These are phyloP conservation scores for Stichodactyla mertensii DNA, from an alignment of 64 coral and sea anemone genomes.

Conservation along the genomic window DNA sequence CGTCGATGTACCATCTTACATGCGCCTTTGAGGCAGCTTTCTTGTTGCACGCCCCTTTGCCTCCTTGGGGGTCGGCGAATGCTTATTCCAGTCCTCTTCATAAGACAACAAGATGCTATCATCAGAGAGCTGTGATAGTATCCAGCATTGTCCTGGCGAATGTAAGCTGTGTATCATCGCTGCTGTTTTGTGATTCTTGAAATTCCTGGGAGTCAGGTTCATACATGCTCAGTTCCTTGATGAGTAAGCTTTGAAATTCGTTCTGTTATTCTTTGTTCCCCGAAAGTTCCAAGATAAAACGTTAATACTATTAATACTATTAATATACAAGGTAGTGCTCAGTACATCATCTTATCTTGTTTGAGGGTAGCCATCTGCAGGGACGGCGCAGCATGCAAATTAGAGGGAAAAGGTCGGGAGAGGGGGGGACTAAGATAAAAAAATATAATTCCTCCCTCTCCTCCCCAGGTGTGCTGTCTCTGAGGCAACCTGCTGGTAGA, in stretches of 20 bases:
- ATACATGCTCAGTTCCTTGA: conserved; percentile 23
- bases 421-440: too few species aligned
- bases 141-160: background rate
- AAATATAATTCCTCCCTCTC: too few species aligned
- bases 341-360: too few species aligned
- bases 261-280: background rate
- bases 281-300: background rate
- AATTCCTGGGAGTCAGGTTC: conserved; percentile 28
- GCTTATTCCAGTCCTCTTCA: conserved; percentile 27
- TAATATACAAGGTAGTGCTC: too few species aligned
- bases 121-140: background rate
- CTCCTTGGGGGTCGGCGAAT: conserved; percentile 30
- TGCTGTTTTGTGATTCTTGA: conserved; percentile 23
- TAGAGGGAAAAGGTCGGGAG: too few species aligned
- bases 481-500: too few species aligned
- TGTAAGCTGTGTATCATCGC: background rate
- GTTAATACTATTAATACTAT: too few species aligned
- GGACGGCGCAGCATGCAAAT: too few species aligned
- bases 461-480: too few species aligned
- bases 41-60: conserved; percentile 7
- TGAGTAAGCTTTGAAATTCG: background rate
- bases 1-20: conserved; percentile 20
- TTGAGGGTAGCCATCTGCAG: too few species aligned
- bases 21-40: conserved; percentile 34
- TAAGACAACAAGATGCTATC: background rate